These are phyloP conservation scores for Pterocles orientalis DNA, from an alignment of 2,113 vertebrate genomes.

Conservation along the genomic window DNA sequence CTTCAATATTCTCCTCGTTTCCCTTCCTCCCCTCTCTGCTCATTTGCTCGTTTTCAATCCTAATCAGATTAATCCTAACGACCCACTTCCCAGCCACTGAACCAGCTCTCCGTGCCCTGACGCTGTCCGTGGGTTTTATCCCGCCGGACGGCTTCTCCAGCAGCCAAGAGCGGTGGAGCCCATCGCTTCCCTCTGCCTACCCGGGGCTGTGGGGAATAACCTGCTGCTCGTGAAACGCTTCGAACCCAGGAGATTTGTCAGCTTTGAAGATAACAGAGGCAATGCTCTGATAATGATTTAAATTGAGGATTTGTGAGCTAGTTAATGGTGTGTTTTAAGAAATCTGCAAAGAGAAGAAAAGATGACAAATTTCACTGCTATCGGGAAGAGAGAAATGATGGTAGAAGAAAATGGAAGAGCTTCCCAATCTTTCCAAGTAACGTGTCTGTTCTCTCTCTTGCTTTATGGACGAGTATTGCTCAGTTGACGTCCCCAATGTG, in stretches of 20 bases:
- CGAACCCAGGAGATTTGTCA: conserved; percentile 11
- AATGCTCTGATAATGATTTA: background rate
- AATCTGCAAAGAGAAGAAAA: background rate
- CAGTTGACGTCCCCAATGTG: accelerated
- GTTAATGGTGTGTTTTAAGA: conserved; percentile 24
- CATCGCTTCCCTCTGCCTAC: background rate
- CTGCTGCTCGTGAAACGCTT: background rate
- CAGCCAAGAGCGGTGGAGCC: background rate
- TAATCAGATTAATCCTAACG: conserved; percentile 27
- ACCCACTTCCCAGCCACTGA: background rate
- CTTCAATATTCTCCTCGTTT: background rate
- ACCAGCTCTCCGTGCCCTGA: background rate
- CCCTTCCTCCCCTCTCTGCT: background rate
- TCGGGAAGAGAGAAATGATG: background rate
- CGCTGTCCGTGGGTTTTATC: background rate
- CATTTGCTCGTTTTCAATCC: background rate
- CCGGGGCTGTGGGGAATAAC: background rate
- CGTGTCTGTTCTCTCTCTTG: background rate
- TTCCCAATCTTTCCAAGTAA: background rate
- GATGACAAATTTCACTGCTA: background rate
- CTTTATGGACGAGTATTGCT: background rate
- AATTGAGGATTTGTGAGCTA: conserved; percentile 22
- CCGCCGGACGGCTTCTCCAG: background rate
- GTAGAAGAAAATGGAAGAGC: background rate
- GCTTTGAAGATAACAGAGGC: background rate